phyloP scores from a whole-genome alignment of 2,797 vertebrate genomes.

The Tragopan temminckii region DNA sequence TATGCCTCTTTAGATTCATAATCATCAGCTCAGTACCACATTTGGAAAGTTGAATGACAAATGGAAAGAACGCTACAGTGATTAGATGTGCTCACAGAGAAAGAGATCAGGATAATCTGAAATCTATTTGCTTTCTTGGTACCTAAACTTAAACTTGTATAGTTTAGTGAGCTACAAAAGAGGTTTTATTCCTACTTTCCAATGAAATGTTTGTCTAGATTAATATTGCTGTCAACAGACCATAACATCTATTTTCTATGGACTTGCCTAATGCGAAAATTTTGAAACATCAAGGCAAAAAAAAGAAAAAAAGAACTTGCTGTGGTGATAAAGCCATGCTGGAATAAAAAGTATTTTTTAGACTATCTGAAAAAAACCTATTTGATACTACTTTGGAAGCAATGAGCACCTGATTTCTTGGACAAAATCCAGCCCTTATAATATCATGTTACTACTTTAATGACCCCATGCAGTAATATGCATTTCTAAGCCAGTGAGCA shows the following conservation, averaged over 20 bases:
- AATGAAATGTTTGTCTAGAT: neutral
- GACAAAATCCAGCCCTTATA: neutral
- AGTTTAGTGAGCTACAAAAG: neutral
- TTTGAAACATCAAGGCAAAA: neutral
- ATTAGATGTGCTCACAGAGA: neutral
- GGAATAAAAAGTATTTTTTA: neutral
- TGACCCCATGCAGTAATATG: neutral
- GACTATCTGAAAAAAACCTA: neutral
- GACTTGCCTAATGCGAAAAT: neutral
- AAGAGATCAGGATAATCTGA: neutral
- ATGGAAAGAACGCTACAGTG: neutral
- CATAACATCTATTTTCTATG: neutral
- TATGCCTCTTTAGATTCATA: neutral
- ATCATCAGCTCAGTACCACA: neutral
- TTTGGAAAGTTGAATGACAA: neutral
- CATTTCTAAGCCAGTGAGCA: neutral
- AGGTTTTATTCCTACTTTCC: neutral
- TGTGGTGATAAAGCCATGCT: neutral
- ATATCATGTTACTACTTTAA: conserved; percentile 35
- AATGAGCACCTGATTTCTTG: neutral
- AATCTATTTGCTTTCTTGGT: neutral
- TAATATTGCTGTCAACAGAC: neutral
- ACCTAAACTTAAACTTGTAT: neutral
- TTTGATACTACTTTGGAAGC: neutral
- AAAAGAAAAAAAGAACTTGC: neutral